Base-by-base conservation (phyloP, 2,888 invertebrate species). In the Phaonia tiefii region DNA sequence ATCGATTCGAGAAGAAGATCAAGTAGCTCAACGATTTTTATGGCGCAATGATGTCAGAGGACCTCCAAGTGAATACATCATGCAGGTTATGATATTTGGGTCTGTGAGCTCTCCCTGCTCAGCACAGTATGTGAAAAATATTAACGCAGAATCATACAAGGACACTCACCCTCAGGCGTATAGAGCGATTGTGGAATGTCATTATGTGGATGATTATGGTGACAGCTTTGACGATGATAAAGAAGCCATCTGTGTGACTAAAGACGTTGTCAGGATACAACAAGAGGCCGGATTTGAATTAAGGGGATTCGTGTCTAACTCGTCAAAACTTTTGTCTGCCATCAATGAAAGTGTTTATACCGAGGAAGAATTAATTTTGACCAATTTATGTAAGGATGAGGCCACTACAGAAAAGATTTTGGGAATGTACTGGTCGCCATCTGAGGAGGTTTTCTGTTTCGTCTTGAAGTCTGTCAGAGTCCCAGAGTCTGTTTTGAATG, bases 11-110 rank as follows among this genome's bases (percentile, higher is more conserved):
- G 25, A 80, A 25, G 31, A 82, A 20, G 83, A 79, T 65, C 79
- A 80, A 22, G 74, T 63, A 1, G 80, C 80, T 7, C 80, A 82
- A 67, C 39, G 79, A 20, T 79, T 83, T 67, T 39, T 80, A 20
- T 77, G 83, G 74, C 54, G 83, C 72, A 13, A 66, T 42, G 75
- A 51, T 46, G 8, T 25, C 1, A 25, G 49, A 0, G 71, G 54
- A 31, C 26, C 75, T 3, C 70, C 83, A 0, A 79, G 80, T 37
- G 42, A 56, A 2, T 83, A 80, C 31, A 71, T 77, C 1, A 83
- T 79, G 75, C 58, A 39, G 20, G 78, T 56, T 1, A 80, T 84
- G 82, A 83, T 82, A 22, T 83, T 84, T 46, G 80, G 80, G 11
- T 83, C 83, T 17, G 71, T 73, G 2, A 65, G 75, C 66, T 83